Percentiles rank a stretch among this genome's conserved stretches.
phyloP scores from a whole-genome alignment of 2,888 invertebrate genomes.

The Synergus japonicus region DNA sequence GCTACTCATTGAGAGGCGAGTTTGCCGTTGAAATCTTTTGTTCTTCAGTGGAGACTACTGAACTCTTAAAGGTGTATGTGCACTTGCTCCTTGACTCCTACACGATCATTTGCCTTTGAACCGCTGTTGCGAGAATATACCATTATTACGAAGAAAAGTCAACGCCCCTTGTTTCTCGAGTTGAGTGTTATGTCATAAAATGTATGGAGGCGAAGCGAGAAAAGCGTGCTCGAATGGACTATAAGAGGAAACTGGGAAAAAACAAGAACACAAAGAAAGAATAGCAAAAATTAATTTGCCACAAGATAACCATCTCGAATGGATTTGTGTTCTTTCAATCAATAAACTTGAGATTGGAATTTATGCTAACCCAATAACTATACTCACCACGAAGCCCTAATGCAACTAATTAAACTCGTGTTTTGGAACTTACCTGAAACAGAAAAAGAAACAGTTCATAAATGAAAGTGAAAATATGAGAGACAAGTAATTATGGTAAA shows the following conservation, averaged over 20 bases:
- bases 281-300: not conserved
- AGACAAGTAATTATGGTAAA: too few relatives aligned
- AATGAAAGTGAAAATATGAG: not conserved
- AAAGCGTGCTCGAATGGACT: constrained; percentile 25
- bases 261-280: constrained; percentile 17
- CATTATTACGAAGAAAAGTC: constrained; percentile 41
- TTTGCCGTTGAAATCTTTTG: constrained; percentile 35
- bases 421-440: constrained; percentile 33
- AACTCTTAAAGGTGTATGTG: constrained; percentile 45
- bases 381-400: not conserved
- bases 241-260: not conserved
- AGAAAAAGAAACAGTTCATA: constrained; percentile 1
- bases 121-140: constrained; percentile 26
- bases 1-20: constrained; percentile 6
- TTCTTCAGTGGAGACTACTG: constrained; percentile 30
- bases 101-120: constrained; percentile 38
- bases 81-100: constrained; percentile 44
- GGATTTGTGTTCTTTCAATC: not conserved
- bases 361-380: not conserved
- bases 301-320: constrained; percentile 38
- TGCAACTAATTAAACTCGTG: constrained; percentile 1
- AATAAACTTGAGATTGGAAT: too few relatives aligned
- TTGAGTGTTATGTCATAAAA: constrained; percentile 39
- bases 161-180: constrained; percentile 38
- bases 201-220: constrained; percentile 25